Conservation (phyloP, 2,113 vertebrate species). For the Falcunculus frontatus region DNA sequence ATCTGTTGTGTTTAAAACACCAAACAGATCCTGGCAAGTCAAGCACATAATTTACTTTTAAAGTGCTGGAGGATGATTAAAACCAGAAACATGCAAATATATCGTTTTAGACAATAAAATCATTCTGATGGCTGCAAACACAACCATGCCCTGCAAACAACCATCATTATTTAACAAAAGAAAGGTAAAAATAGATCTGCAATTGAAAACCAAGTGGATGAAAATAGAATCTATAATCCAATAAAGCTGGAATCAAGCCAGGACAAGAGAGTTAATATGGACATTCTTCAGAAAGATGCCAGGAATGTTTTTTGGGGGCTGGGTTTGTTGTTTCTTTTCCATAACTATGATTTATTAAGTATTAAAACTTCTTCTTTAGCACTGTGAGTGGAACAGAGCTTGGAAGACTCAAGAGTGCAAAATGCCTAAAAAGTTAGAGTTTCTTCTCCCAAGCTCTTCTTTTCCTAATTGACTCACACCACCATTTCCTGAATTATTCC, state of each 20-base stretch:
- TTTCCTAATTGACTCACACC: neutral
- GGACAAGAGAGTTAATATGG: neutral
- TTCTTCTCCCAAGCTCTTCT: neutral
- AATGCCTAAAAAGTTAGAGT: neutral
- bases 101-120: neutral
- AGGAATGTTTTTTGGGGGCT: neutral
- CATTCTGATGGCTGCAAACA: neutral
- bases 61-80: neutral
- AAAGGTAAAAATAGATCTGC: slow-evolving; percentile 10
- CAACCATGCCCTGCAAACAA: neutral
- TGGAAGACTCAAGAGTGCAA: neutral
- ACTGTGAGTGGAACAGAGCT: neutral
- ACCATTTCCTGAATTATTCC: neutral
- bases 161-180: neutral
- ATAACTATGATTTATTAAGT: neutral
- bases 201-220: neutral
- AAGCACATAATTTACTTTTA: neutral
- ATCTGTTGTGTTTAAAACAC: neutral
- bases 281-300: neutral
- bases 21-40: neutral
- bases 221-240: neutral
- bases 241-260: neutral
- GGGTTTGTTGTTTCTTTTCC: neutral
- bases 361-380: neutral
- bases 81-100: neutral